Conservation (phyloP, 2,113 vertebrate species). For the Arenaria interpres region DNA sequence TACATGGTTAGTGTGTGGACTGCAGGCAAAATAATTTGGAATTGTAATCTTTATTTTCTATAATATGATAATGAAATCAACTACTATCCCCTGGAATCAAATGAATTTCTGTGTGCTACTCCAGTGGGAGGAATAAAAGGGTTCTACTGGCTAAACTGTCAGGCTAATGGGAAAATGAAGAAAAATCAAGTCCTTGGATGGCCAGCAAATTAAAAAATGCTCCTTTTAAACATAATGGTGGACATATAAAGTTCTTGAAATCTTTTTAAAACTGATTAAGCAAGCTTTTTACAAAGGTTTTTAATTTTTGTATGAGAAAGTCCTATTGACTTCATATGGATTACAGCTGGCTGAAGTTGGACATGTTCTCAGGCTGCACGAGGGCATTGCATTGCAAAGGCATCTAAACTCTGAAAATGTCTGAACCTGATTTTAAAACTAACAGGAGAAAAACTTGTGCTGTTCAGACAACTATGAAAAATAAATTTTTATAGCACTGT, state of each 20-base stretch:
- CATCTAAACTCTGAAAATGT: background rate
- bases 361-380: background rate
- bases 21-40: conserved; percentile 44
- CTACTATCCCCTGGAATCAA: conserved; percentile 16
- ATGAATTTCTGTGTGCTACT: background rate
- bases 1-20: background rate
- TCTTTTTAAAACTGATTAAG: background rate
- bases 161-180: background rate
- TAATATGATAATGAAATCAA: conserved; percentile 60
- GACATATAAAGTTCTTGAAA: background rate
- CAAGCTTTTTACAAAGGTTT: background rate
- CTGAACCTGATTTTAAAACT: background rate
- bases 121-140: conserved; percentile 10
- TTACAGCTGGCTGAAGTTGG: background rate
- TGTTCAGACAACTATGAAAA: background rate
- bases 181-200: background rate
- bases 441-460: background rate
- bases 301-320: background rate
- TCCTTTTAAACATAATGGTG: background rate
- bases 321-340: background rate
- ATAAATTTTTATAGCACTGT: background rate
- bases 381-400: background rate
- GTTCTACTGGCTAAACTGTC: background rate
- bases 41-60: conserved; percentile 38
- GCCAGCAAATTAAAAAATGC: background rate